Conservation (phyloP, 2,888 invertebrate genomes). For the Psylliodes chrysocephalus region DNA sequence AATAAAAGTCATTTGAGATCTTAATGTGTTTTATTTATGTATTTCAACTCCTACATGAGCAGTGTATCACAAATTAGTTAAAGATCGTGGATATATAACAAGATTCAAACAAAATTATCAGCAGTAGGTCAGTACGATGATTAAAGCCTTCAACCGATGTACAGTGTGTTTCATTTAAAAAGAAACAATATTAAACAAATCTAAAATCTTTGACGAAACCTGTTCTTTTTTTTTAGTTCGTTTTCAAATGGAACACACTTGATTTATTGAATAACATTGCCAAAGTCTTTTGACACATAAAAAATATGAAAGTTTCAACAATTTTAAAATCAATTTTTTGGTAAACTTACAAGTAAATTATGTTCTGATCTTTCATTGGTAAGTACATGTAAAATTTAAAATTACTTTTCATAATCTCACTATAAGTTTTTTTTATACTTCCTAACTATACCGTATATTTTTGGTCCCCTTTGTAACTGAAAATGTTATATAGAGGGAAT, state of each 20-base stretch:
- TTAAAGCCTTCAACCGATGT: constrained; percentile 49
- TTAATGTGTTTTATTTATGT: constrained; percentile 56
- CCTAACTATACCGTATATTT: constrained; percentile 8
- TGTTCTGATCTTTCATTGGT: neutral
- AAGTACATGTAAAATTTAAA: constrained; percentile 1
- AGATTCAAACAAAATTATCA: constrained; percentile 44
- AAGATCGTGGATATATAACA: constrained; percentile 48
- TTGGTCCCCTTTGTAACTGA: constrained; percentile 13
- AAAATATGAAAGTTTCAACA: constrained; percentile 42
- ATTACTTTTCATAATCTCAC: neutral
- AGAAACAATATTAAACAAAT: neutral
- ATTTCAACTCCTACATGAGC: constrained; percentile 58
- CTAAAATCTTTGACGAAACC: neutral
- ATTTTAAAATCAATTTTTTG: constrained; percentile 39
- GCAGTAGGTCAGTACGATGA: constrained; percentile 50
- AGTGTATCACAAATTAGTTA: constrained; percentile 60
- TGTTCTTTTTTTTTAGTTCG: neutral
- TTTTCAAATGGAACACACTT: constrained; percentile 2
- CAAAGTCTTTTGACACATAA: constrained; percentile 46
- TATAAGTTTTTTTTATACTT: neutral
- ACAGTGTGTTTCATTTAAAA: constrained; percentile 6
- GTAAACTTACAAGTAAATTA: constrained; percentile 42
- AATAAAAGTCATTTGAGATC: neutral
- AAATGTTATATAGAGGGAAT: constrained; percentile 15
- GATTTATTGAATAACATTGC: constrained; percentile 46